These are phyloP conservation scores for Ceriagrion tenellum DNA, from an alignment of 2,888 invertebrate species.

Conservation along the genomic window DNA sequence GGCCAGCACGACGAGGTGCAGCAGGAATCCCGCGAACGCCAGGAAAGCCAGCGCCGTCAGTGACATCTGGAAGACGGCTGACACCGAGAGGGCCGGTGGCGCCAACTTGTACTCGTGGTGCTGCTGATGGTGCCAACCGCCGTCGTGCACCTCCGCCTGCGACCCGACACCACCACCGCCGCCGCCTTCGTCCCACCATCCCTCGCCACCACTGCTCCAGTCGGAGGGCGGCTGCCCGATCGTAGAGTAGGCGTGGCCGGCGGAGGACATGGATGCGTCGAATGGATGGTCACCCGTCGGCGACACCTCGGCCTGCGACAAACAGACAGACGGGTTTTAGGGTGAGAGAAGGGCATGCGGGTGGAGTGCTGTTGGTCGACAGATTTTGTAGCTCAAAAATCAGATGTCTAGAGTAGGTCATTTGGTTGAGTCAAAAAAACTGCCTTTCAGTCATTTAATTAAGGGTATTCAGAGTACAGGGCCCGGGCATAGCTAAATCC, in stretches of 20 bases:
- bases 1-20: slow-evolving; percentile 88
- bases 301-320: too few species aligned
- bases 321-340: too few species aligned
- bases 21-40: slow-evolving; percentile 90
- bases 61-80: slow-evolving; percentile 87
- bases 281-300: background rate
- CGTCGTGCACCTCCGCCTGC: background rate
- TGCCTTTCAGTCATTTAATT: too few species aligned
- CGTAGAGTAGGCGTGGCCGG: background rate
- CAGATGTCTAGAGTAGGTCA: too few species aligned
- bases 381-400: too few species aligned
- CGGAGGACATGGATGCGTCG: background rate
- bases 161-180: background rate
- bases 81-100: background rate
- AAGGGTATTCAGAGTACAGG: too few species aligned
- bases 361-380: too few species aligned
- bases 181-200: background rate
- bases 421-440: too few species aligned
- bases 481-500: too few species aligned
- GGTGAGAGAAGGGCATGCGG: too few species aligned
- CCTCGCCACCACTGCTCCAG: background rate
- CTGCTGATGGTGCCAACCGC: background rate
- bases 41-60: slow-evolving; percentile 89
- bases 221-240: background rate
- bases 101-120: background rate